phyloP scores from a whole-genome alignment of 1,140 invertebrate genomes.

The Physella acuta region DNA sequence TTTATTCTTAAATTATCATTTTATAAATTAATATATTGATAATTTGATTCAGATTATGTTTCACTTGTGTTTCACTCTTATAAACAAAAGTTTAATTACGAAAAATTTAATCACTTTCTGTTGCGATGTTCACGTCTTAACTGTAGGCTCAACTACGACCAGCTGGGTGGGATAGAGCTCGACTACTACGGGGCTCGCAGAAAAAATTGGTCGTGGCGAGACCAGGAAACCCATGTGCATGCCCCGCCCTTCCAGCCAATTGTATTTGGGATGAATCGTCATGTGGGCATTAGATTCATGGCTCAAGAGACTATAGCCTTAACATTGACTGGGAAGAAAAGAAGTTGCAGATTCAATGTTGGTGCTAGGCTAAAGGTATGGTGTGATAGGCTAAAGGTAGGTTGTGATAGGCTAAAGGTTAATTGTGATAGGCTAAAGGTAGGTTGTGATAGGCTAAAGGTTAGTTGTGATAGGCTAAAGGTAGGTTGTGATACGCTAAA shows the following conservation, averaged over 20 bases:
- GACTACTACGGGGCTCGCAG: constrained; percentile 44
- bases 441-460: no score
- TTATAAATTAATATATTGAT: background rate
- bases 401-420: background rate
- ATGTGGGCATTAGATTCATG: constrained; percentile 49
- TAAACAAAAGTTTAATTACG: background rate
- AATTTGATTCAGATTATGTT: background rate
- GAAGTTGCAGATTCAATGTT: constrained; percentile 56
- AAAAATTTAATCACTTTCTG: background rate
- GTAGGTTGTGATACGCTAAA: background rate
- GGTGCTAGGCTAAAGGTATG: constrained; percentile 54
- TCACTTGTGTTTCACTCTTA: no score
- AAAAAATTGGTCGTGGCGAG: constrained; percentile 54
- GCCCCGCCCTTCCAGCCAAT: constrained; percentile 59
- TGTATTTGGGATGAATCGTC: constrained; percentile 48
- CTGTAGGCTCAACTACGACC: constrained; percentile 52
- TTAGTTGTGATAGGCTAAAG: background rate
- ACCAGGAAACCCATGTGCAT: constrained; percentile 53
- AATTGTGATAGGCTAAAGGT: background rate
- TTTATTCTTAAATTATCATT: no score
- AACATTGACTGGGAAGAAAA: constrained; percentile 44
- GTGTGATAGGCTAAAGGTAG: no score
- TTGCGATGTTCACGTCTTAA: background rate
- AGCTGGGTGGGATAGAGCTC: constrained; percentile 51
- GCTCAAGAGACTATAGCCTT: constrained; percentile 54